A percentile compares a stretch with the other conserved stretches of the same genome.
Evolutionary conservation across 1,140 invertebrate genomes (phyloP).

Genomic region (Brevipalpus yothersi): DNA sequence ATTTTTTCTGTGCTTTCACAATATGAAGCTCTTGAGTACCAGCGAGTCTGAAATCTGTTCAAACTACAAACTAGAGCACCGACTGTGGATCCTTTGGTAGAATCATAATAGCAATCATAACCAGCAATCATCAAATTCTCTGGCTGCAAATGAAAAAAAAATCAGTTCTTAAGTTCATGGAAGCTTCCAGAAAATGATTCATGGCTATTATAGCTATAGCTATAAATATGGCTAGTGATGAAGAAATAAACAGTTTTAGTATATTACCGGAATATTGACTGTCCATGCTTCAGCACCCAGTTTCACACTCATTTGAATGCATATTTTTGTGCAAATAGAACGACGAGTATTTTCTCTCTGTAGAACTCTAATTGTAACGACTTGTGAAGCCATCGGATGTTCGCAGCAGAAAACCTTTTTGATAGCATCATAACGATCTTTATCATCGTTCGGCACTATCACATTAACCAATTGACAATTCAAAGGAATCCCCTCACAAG

Average conservation of each 20-base stretch:
- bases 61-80: constrained; percentile 23
- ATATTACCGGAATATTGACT: constrained; percentile 25
- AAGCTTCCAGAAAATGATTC: too few species aligned
- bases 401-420: constrained; percentile 64
- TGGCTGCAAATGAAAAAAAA: constrained; percentile 12
- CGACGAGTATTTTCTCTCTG: constrained; percentile 24
- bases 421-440: constrained; percentile 36
- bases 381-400: constrained; percentile 29
- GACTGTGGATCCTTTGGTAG: constrained; percentile 16
- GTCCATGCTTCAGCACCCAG: constrained; percentile 31
- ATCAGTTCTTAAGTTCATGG: constrained; percentile 1
- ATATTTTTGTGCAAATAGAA: constrained; percentile 56
- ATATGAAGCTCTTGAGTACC: constrained; percentile 30
- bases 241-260: not conserved
- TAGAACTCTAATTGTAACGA: constrained; percentile 33
- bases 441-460: constrained; percentile 36
- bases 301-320: constrained; percentile 32
- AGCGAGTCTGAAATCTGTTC: constrained; percentile 34
- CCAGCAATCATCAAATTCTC: constrained; percentile 24
- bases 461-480: constrained; percentile 25
- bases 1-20: constrained; percentile 22
- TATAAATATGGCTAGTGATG: too few species aligned
- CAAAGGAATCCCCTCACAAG: not conserved
- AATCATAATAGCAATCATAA: constrained; percentile 27
- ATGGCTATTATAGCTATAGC: too few species aligned